Evolutionary conservation across 2,113 vertebrate genomes (phyloP).

Genomic region (Mus pahari): DNA sequence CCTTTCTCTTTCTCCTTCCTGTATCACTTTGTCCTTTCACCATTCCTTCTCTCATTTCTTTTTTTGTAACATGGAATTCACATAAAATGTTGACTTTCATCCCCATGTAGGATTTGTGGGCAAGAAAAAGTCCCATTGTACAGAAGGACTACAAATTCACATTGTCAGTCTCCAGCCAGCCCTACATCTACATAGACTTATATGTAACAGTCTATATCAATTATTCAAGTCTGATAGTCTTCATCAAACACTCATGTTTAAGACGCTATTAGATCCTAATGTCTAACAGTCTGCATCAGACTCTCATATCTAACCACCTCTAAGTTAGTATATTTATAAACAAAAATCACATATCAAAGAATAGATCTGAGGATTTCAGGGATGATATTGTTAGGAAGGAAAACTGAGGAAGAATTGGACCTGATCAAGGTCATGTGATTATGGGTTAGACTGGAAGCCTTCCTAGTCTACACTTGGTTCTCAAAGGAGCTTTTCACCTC

Average conservation of each 20-base stretch:
- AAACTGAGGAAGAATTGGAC: background rate
- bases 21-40: background rate
- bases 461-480: background rate
- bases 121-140: background rate
- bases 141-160: background rate
- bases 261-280: background rate
- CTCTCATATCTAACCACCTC: background rate
- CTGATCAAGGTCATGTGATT: background rate
- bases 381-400: background rate
- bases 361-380: background rate
- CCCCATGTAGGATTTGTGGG: background rate
- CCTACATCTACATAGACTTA: rapidly evolving
- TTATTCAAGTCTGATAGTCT: background rate
- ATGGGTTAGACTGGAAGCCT: background rate
- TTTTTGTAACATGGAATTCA: background rate
- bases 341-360: background rate
- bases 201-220: background rate
- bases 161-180: background rate
- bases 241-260: background rate
- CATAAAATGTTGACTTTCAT: background rate
- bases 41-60: background rate
- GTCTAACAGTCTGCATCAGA: background rate
- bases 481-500: background rate
- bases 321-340: background rate
- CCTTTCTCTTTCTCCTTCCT: background rate